phyloP scores from a whole-genome alignment of 1,140 invertebrate genomes.

The Tyrophagus putrescentiae region DNA sequence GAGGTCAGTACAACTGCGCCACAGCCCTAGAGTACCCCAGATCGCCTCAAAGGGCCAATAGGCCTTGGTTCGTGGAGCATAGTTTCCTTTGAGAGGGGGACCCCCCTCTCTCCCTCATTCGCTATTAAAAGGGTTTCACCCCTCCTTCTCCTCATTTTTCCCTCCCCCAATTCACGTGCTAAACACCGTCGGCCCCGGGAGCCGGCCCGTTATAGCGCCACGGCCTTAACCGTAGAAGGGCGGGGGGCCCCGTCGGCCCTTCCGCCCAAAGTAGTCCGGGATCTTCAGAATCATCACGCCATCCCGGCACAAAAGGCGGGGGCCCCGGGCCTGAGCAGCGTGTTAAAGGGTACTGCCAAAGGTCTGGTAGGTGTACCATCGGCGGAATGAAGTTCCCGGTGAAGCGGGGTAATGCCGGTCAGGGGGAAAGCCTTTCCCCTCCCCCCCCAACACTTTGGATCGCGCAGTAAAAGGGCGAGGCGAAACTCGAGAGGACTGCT shows the following conservation, averaged over 20 bases:
- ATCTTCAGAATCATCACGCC: constrained; percentile 88
- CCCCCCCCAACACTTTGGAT: constrained; percentile 29
- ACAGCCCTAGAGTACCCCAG: neutral
- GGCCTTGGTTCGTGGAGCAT: neutral
- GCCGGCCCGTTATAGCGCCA: constrained; percentile 70
- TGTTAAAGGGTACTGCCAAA: constrained; percentile 54
- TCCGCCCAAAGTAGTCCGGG: constrained; percentile 60
- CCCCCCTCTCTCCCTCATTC: too few species aligned
- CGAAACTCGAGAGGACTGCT: constrained; percentile 14
- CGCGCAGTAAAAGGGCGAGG: constrained; percentile 14
- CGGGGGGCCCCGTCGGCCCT: constrained; percentile 56
- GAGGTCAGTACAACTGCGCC: neutral
- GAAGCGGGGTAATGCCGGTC: neutral
- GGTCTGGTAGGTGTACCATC: constrained; percentile 28
- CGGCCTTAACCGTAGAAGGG: constrained; percentile 66
- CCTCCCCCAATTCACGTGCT: constrained; percentile 3
- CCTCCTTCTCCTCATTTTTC: constrained; percentile 47
- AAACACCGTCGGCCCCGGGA: too few species aligned
- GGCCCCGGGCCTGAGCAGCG: constrained; percentile 54
- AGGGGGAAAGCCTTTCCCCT: neutral
- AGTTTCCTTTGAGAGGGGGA: neutral
- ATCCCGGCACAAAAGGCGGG: constrained; percentile 76
- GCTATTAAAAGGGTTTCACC: constrained; percentile 75
- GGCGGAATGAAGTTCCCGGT: neutral
- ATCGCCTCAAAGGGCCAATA: neutral